These are phyloP conservation scores for Gallinago media DNA, from an alignment of 2,113 vertebrate species.

Conservation along the genomic window DNA sequence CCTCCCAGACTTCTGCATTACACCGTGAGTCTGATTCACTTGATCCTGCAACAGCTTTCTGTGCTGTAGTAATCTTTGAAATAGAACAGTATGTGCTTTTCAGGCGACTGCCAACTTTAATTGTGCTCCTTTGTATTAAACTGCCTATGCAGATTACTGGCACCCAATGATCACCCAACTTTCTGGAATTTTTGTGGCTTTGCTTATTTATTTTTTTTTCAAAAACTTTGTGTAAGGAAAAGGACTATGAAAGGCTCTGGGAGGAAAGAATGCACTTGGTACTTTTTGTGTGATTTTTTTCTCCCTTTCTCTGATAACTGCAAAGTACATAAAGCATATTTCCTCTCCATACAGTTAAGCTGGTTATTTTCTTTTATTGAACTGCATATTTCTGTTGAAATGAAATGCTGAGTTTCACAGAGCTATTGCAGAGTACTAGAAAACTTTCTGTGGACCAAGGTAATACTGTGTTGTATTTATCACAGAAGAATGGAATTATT, in stretches of 20 bases:
- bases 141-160: not conserved
- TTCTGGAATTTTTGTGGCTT: not conserved
- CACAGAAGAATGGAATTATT: not conserved
- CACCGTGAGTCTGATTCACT: not conserved
- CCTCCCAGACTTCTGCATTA: not conserved
- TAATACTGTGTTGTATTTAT: not conserved
- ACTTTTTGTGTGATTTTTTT: not conserved
- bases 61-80: not conserved
- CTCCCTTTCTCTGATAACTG: not conserved
- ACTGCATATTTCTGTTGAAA: not conserved
- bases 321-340: not conserved
- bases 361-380: not conserved
- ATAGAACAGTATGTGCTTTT: not conserved
- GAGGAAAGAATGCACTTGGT: not conserved
- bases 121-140: not conserved
- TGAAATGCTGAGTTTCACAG: not conserved
- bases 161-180: not conserved
- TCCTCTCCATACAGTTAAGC: not conserved
- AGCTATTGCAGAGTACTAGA: not conserved
- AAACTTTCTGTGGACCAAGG: not conserved
- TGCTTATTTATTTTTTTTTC: not conserved
- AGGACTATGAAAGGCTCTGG: not conserved
- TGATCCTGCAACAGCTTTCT: not conserved
- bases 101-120: not conserved
- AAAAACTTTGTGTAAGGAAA: not conserved